Conservation (phyloP, 2,888 invertebrate species). For the Ferdinandea cuprea region DNA sequence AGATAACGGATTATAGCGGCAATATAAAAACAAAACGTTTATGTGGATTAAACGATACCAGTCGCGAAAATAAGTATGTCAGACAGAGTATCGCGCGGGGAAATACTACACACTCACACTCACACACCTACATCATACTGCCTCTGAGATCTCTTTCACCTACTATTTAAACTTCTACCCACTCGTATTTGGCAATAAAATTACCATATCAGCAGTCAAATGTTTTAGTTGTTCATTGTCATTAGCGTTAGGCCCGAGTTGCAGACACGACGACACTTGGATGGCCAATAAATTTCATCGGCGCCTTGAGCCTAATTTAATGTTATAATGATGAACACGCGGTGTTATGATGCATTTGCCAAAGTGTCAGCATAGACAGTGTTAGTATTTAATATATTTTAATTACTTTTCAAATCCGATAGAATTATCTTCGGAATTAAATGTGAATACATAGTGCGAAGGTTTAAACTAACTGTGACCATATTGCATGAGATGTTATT, state of each 20-base stretch:
- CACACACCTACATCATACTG: neutral
- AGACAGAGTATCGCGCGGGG: neutral
- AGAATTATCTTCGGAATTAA: neutral
- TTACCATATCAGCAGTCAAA: constrained; percentile 47
- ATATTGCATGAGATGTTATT: neutral
- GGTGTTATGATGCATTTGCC: constrained; percentile 36
- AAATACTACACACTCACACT: too few species aligned
- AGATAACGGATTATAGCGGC: constrained; percentile 16
- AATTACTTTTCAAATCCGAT: neutral
- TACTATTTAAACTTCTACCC: neutral
- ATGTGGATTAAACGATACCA: neutral
- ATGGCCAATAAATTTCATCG: constrained; percentile 41
- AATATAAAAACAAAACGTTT: neutral
- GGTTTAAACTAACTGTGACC: neutral
- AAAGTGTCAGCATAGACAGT: constrained; percentile 1
- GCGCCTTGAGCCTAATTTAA: constrained; percentile 61
- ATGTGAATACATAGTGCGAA: neutral
- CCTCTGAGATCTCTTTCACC: constrained; percentile 11
- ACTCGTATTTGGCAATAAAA: constrained; percentile 48
- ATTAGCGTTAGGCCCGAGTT: constrained; percentile 29
- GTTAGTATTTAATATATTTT: neutral
- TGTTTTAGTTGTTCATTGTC: constrained; percentile 46
- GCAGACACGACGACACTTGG: constrained; percentile 33
- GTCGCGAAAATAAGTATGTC: constrained; percentile 21
- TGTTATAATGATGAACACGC: constrained; percentile 13